Base-by-base conservation (phyloP, 2,888 invertebrate species). In the Eurytoma californica region DNA sequence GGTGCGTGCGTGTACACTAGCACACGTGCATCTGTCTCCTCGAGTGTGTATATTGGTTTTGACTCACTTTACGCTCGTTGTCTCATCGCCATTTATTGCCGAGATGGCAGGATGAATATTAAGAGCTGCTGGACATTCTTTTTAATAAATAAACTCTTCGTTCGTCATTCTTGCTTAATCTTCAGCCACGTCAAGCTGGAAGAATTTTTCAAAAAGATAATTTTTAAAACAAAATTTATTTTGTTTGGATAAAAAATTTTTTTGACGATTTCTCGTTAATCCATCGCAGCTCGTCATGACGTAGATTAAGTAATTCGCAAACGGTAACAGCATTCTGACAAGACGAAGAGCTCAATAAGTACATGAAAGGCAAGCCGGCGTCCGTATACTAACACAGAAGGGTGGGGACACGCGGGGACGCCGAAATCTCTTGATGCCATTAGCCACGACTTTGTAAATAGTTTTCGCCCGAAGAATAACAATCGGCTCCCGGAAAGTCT, bases 391-490 rank as follows among this genome's bases (percentile, higher is more conserved):
- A 39, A 7, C 1, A 39, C 9, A 7, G 9, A 9, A 39, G 61
- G 73, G 61, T n/a, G 82, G 78, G 75, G 77, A 73, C 77, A 70
- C 73, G 72, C 73, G 73, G 68, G 83, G 81, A 82, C 18, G 30
- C 51, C 39, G 61, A 88, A 89, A 89, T 89, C 88, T 88, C 86
- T 89, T 87, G 87, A 89, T 88, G 86, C 88, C 86, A 89, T 89
- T 89, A 89, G 87, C 84, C 84, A 84, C 87, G 87, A 87, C 88
- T 89, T 88, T 88, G 90, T 88, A 90, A 90, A 90, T 89, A 90
- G 89, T 89, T 90, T 89, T 90, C 86, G 87, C 83, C 84, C 78
- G 84, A 86, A 86, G 88, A 90, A 90, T 88, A 89, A 89, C 89
- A 90, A 87, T 86, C 87, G 86, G 82, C 63, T 39, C 53, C 53